Percentiles rank a stretch among this genome's conserved stretches.
These are phyloP conservation scores for Yasuhikotakia modesta DNA, from an alignment of 2,797 vertebrate species.

Conservation along the genomic window DNA sequence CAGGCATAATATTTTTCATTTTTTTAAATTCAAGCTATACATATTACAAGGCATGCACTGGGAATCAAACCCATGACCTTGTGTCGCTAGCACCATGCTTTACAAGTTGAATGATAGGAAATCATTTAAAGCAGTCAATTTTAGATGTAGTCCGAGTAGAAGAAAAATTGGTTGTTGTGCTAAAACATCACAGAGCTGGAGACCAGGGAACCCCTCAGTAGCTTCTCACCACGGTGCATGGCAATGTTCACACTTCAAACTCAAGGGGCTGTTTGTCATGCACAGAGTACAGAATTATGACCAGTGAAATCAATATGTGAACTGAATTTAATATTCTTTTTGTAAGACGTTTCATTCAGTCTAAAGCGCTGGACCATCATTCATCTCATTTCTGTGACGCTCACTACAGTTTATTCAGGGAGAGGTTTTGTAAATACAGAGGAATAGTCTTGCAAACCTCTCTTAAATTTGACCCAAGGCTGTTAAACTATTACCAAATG, in stretches of 20 bases:
- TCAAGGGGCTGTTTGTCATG: conserved; percentile 1
- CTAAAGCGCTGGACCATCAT: no score
- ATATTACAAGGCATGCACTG: no score
- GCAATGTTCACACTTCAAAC: conserved; percentile 21
- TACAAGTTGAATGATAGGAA: no score
- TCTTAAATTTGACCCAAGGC: not conserved
- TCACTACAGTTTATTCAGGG: no score
- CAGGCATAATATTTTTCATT: no score
- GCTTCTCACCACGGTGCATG: conserved; percentile 2
- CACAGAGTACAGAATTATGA: not conserved
- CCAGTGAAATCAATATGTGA: not conserved
- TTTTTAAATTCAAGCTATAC: no score
- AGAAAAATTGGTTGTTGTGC: not conserved
- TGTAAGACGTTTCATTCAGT: not conserved
- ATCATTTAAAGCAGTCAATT: no score
- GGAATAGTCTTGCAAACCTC: not conserved
- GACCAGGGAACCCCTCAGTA: conserved; percentile 3
- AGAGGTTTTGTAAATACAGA: no score
- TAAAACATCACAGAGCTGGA: conserved; percentile 29
- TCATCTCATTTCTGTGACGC: not conserved
- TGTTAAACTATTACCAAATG: not conserved
- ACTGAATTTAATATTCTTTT: not conserved
- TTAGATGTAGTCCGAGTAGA: not conserved
- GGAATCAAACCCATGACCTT: no score
- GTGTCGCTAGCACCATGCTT: no score